Conservation (phyloP, 2,113 vertebrate genomes). For the Psephotus haematonotus region DNA sequence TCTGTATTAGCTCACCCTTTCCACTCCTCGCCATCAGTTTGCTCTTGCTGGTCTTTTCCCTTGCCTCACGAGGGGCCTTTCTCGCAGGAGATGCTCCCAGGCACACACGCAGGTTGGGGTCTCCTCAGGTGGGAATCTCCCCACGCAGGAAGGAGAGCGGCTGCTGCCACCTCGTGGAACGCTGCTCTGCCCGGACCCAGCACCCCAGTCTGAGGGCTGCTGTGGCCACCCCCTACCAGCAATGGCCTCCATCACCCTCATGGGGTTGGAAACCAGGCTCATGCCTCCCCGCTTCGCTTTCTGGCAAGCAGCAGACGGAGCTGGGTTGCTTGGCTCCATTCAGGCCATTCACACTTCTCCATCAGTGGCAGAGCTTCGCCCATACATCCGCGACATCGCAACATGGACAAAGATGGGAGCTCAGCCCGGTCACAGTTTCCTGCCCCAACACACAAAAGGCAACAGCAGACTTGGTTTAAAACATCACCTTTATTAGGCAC, state of each 20-base stretch:
- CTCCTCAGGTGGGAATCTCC: rapidly evolving
- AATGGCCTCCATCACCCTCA: neutral
- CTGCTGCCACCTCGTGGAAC: conserved; percentile 59
- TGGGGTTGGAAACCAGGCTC: rapidly evolving
- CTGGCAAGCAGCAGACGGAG: neutral
- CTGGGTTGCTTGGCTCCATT: neutral
- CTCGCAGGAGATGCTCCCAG: neutral
- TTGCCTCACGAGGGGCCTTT: neutral
- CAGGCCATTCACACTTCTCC: neutral
- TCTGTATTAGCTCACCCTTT: rapidly evolving
- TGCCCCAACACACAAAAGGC: neutral
- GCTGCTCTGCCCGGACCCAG: neutral
- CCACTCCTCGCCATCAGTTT: rapidly evolving
- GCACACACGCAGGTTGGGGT: rapidly evolving
- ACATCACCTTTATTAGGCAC: neutral
- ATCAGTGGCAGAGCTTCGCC: neutral
- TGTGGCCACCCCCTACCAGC: neutral
- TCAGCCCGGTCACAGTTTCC: rapidly evolving
- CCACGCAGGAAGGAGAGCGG: neutral
- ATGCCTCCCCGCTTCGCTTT: rapidly evolving
- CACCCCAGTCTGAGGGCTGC: neutral
- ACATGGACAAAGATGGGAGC: rapidly evolving
- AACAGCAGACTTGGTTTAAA: neutral
- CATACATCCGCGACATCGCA: rapidly evolving
- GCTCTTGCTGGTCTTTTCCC: neutral